Evolutionary conservation across 2,113 vertebrate genomes (phyloP).

Genomic region (Petrocephalus microphthalmus): DNA sequence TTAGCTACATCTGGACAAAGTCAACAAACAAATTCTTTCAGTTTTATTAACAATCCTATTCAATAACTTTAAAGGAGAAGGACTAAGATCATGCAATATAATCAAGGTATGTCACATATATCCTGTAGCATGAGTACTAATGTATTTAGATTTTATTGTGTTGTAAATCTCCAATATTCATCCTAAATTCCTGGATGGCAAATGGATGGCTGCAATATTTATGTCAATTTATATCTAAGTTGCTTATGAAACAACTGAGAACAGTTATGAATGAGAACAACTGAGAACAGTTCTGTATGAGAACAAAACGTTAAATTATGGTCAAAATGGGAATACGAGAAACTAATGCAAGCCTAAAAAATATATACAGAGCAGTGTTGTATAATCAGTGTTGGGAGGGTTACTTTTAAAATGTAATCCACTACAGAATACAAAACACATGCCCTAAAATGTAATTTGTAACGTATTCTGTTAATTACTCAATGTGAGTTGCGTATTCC

Average conservation of each 20-base stretch:
- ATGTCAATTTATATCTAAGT: not conserved
- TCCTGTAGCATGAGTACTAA: not conserved
- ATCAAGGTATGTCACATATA: not conserved
- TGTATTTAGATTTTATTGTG: not conserved
- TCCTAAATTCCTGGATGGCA: not conserved
- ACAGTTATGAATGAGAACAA: not conserved
- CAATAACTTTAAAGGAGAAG: not conserved
- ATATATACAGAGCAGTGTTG: not conserved
- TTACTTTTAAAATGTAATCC: too few species aligned
- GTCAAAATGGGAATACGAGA: not conserved
- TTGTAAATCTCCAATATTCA: not conserved
- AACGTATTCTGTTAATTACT: too few species aligned
- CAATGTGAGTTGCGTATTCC: too few species aligned
- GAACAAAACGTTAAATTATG: not conserved
- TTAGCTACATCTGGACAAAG: not conserved
- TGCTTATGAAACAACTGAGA: not conserved
- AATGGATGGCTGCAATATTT: not conserved
- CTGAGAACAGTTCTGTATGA: not conserved
- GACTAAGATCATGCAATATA: not conserved
- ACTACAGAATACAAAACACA: too few species aligned
- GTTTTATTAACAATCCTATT: not conserved
- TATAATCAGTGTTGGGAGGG: too few species aligned
- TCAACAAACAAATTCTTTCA: not conserved
- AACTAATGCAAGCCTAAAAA: not conserved
- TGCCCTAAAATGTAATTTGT: too few species aligned